phyloP scores from a whole-genome alignment of 2,797 vertebrate species.

The Anniella stebbinsi region DNA sequence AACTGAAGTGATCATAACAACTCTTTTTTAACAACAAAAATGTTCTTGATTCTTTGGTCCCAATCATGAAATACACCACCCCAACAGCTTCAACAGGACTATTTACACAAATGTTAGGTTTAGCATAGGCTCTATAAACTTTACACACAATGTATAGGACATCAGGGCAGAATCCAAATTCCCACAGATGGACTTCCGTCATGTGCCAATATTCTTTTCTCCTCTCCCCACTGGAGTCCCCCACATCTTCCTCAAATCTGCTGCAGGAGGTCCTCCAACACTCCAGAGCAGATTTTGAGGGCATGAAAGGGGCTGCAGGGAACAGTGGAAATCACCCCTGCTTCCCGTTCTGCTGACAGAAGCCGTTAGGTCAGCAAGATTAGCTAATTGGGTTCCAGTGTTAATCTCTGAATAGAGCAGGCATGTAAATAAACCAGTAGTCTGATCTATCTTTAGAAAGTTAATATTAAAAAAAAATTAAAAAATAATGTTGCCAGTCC shows the following conservation, averaged over 20 bases:
- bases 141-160: neutral
- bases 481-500: neutral
- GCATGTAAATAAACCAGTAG: neutral
- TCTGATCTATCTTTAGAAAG: neutral
- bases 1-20: slow-evolving; percentile 33
- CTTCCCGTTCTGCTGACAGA: too few relatives aligned
- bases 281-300: too few relatives aligned
- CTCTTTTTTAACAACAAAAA: slow-evolving; percentile 3
- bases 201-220: too few relatives aligned
- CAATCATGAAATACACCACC: slow-evolving; percentile 1
- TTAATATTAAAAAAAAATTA: neutral
- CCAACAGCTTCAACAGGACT: slow-evolving; percentile 12
- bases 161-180: neutral
- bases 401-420: slow-evolving; percentile 3
- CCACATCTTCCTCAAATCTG: too few relatives aligned
- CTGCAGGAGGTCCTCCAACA: too few relatives aligned
- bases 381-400: too few relatives aligned
- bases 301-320: too few relatives aligned
- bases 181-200: too few relatives aligned
- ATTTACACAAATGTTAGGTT: neutral
- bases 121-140: neutral
- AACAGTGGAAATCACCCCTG: too few relatives aligned
- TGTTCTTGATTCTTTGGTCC: slow-evolving; percentile 36
- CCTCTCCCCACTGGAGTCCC: too few relatives aligned
- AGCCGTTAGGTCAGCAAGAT: too few relatives aligned